Evolutionary conservation across 2,113 vertebrate species (phyloP).

Genomic region (Macaca nemestrina): DNA sequence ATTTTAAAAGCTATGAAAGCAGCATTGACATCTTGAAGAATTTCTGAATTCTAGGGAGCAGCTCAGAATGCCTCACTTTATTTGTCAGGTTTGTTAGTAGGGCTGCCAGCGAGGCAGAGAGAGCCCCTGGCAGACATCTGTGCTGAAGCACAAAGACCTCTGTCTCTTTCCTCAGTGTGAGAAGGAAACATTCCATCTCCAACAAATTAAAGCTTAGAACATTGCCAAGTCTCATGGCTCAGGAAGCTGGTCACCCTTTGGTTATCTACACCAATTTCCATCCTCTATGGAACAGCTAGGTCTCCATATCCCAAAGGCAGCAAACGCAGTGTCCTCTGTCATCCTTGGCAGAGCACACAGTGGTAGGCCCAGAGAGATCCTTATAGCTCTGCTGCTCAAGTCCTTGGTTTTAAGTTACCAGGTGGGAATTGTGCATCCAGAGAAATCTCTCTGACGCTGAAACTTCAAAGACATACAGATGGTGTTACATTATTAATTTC

Average conservation of each 20-base stretch:
- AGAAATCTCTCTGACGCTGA: background rate
- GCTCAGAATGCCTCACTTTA: background rate
- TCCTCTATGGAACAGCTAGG: background rate
- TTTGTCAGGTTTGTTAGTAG: background rate
- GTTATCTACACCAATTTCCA: background rate
- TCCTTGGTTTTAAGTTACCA: background rate
- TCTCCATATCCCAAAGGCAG: background rate
- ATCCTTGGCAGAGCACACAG: fast-evolving
- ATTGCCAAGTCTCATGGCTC: background rate
- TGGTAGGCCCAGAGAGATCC: too few relatives aligned
- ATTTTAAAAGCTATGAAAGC: background rate
- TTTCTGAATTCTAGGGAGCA: background rate
- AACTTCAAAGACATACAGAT: background rate
- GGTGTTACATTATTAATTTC: background rate
- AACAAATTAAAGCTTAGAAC: background rate
- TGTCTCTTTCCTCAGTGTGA: background rate
- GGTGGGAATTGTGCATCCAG: background rate
- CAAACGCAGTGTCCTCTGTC: fast-evolving
- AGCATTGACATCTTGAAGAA: background rate
- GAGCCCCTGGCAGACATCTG: background rate
- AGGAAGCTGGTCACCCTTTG: background rate
- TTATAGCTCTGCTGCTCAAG: background rate
- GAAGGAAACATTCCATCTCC: background rate
- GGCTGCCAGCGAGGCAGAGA: background rate
- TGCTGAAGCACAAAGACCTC: background rate